Evolutionary conservation across 2,113 vertebrate species (phyloP), one percentile per base, ranked within the genome.

Genomic region (Cynocephalus volans): DNA sequence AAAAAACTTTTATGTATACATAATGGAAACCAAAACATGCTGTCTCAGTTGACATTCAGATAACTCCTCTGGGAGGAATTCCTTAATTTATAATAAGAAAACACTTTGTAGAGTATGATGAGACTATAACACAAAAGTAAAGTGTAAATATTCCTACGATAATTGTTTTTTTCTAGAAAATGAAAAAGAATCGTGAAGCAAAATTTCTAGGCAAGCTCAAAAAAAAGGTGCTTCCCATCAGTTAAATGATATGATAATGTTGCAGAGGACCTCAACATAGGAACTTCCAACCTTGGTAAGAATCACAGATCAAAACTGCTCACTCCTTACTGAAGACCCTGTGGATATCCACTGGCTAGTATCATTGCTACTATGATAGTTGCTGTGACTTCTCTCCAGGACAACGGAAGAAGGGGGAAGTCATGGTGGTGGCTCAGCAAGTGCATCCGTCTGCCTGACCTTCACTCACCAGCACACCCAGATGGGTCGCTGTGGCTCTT

Each of bases 11-110:
- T 6, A 54, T 33, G 33, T 70, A 60, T 41, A 76, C 13, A 90
- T 31, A 93, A 65, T 48, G 31, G 73, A 86, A 88, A 79, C 4
- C 75, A 76, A 93, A 69, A 48, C 84, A 88, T 15, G 23, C 19
- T 12, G 18, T 31, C 45, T 92, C 58, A 54, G 70, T 24, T 95
- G 67, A 76, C 54, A 65, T 79, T 62, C 80, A 64, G 33, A 14
- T 48, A 45, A 54, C 31, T 82, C 13, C 65, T 50, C 5, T 10
- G 24, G 31, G 21, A 97, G 31, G 19, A 28, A 76, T 75, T 65
- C 12, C 48, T 91, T 73, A 65, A 58, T 67, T 56, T n/a, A 73
- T 0, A 80, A 5, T 62, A 56, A 96, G 50, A 73, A 83, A 86
- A 75, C 9, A 28, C 50, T 82, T 81, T 33, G 77, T 79, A 4